Evolutionary conservation across 2,888 invertebrate genomes (phyloP), one percentile per base, ranked within the genome.

Genomic region (Nymphalis polychloros): DNA sequence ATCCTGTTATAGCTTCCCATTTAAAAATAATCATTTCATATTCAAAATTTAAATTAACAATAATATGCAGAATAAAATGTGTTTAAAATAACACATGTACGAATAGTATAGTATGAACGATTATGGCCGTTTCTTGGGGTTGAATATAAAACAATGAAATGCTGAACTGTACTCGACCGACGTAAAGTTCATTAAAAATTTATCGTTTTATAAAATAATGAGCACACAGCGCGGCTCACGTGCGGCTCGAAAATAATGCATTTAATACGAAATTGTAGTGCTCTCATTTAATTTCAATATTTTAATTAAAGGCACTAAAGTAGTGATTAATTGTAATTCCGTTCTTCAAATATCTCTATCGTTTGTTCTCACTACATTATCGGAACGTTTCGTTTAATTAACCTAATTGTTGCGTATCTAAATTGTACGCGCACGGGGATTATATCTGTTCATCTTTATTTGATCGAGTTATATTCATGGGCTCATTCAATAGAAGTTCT

Each of bases 121-220:
- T 31, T n/a, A 57, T 8, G 5, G 13, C 19, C 19, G 41, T n/a
- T 61, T 20, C 55, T 48, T 55, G 23, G 50, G 16, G 55, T 60
- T 53, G 55, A 60, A 63, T 63, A 55, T 35, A 69, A 78, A 73
- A 79, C 76, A 74, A 76, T 78, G 41, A 57, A 77, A 81, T 78
- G 78, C 72, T 72, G 72, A 73, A 72, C 68, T 75, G 68, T 75
- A 76, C 72, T 69, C 67, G 57, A 68, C 68, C 75, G 72, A 69
- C 75, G 76, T 75, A 62, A 70, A 72, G 75, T 76, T 77, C 79
- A 79, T 81, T 79, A 79, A 82, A 81, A 82, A 81, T 78, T 74
- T 79, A 82, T 76, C 75, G 75, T 81, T 79, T 76, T 76, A 75
- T 77, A 72, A 81, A 80, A 81, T 79, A 84, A 81, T 82, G 79